These are phyloP conservation scores for Dolichoris vasculosae DNA, from an alignment of 1,140 invertebrate genomes.

Conservation along the genomic window DNA sequence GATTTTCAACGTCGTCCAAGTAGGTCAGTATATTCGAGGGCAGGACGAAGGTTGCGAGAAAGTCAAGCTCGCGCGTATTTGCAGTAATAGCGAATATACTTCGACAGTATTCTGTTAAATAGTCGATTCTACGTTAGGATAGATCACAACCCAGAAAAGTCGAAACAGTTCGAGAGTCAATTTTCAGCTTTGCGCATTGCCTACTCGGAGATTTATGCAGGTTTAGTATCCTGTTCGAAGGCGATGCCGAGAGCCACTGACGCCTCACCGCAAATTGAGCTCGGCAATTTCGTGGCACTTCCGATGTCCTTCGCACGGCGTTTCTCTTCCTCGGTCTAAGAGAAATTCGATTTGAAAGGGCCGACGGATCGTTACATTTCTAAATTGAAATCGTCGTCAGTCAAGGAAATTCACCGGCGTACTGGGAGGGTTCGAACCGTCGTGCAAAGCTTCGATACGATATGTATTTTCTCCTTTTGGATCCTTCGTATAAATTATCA, in stretches of 20 bases:
- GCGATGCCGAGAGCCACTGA: neutral
- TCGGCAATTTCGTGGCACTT: conserved; percentile 33
- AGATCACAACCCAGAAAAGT: neutral
- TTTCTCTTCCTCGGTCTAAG: neutral
- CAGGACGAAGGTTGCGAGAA: no score
- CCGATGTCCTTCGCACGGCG: neutral
- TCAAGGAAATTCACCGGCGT: neutral
- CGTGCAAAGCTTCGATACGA: neutral
- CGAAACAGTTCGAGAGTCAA: neutral
- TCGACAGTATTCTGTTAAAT: no score
- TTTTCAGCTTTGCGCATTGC: neutral
- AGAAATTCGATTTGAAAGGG: conserved; percentile 18
- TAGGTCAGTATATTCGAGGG: conserved; percentile 36
- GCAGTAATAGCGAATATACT: no score
- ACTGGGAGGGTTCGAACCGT: no score
- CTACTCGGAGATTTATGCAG: neutral
- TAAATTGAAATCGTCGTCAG: conserved; percentile 28
- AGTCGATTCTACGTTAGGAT: no score
- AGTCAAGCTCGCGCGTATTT: no score
- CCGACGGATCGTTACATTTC: conserved; percentile 14
- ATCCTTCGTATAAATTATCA: no score
- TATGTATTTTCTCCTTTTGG: neutral
- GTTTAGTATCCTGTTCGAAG: neutral
- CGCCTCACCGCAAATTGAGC: conserved; percentile 22
- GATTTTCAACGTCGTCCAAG: conserved; percentile 35